These are phyloP conservation scores for Hylyphantes graminicola DNA, from an alignment of 1,140 invertebrate species.

Conservation along the genomic window DNA sequence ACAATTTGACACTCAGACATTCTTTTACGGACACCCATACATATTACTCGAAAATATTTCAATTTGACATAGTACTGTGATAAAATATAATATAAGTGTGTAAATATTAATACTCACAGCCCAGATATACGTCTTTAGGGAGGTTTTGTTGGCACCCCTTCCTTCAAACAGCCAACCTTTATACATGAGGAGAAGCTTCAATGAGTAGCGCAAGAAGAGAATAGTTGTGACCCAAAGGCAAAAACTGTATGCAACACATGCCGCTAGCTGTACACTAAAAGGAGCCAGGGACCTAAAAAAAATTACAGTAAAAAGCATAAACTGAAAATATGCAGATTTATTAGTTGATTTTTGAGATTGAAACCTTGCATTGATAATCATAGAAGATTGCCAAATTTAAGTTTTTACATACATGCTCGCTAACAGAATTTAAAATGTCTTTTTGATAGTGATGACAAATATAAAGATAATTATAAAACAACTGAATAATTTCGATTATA, in stretches of 20 bases:
- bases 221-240: conserved; percentile 84
- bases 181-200: conserved; percentile 92
- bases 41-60: no score
- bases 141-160: conserved; percentile 75
- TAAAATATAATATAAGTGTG: no score
- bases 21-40: no score
- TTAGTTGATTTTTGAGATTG: no score
- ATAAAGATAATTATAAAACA: not conserved
- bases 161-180: conserved; percentile 98
- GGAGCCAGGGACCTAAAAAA: conserved; percentile 43
- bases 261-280: conserved; percentile 35
- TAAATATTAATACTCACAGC: conserved; percentile 49
- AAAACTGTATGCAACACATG: conserved; percentile 74
- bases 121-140: conserved; percentile 65
- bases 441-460: not conserved
- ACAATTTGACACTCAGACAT: no score
- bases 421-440: no score
- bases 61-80: not conserved
- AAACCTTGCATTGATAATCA: no score
- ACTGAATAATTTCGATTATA: no score
- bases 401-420: no score
- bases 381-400: no score
- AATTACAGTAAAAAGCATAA: not conserved
- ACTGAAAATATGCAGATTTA: no score
- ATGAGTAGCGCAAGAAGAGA: conserved; percentile 82